A percentile compares a stretch with the other conserved stretches of the same genome.
Evolutionary conservation across 2,888 invertebrate species (phyloP).

Genomic region (Drosophila sordidapex): DNA sequence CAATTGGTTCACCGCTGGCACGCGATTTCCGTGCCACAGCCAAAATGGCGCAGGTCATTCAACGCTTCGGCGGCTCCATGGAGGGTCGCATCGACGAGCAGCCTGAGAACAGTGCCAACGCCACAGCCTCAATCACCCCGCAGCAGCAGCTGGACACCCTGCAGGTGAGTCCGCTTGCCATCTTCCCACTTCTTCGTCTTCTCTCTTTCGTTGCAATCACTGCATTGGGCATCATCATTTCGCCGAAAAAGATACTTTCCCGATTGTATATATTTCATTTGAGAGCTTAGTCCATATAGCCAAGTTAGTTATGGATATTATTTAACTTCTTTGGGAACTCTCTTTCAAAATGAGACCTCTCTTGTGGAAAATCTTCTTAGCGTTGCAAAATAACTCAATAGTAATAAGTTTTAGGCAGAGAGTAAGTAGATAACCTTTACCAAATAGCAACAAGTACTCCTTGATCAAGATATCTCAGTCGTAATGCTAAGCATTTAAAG

Average conservation of each 20-base stretch:
- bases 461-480: too few species aligned
- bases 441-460: background rate
- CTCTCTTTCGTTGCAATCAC: background rate
- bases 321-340: background rate
- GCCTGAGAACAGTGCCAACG: conserved; percentile 71
- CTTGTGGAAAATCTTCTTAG: background rate
- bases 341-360: background rate
- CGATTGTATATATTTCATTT: background rate
- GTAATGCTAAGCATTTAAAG: too few species aligned
- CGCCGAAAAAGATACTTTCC: background rate
- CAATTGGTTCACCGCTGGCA: conserved; percentile 85
- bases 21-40: conserved; percentile 82
- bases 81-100: conserved; percentile 83
- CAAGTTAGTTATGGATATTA: background rate
- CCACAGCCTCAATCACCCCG: background rate
- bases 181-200: conserved; percentile 1
- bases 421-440: too few species aligned
- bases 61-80: conserved; percentile 83
- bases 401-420: too few species aligned
- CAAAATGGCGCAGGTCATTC: conserved; percentile 81
- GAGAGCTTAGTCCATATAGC: background rate
- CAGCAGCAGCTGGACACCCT: conserved; percentile 77
- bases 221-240: background rate
- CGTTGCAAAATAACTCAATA: too few species aligned
- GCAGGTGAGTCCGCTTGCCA: conserved; percentile 65